Evolutionary conservation across 2,113 vertebrate genomes (phyloP), one percentile per base, ranked within the genome.

Genomic region (Paralichthys olivaceus): DNA sequence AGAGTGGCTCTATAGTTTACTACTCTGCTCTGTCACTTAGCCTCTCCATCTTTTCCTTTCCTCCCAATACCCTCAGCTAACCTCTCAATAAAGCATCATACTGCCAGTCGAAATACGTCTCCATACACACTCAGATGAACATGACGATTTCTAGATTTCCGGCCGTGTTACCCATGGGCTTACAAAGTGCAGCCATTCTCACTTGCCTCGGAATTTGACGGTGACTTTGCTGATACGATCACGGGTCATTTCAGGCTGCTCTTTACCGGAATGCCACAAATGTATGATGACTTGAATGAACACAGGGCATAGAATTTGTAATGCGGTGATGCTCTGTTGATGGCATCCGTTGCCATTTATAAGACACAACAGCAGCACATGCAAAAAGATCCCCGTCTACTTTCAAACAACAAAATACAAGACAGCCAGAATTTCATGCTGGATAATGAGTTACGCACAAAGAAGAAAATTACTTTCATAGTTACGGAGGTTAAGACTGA

Each of bases 11-110:
- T 51, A 83, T 70, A 81, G 74, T 71, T 84, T 78, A 68, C 72
- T 66, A 55, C 57, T 84, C 64, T 34, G 4, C 69, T 80, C 68
- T 75, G 69, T 84, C 82, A 85, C 78, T 89, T 86, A 85, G 77
- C 53, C 49, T 65, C 69, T 90, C 66, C 83, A 75, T 86, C 75
- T 72, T 45, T 26, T 45, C 49, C 74, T 60, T 32, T 64, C 43
- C 49, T 59, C 47, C 63, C 64, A 65, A 66, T 61, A 83, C n/a
- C 26, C 65, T 66, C 43, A 55, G 68, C 71, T 66, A 37, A 34
- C 58, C 81, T 66, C 74, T 84, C 75, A 63, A 74, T 85, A 85
- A 83, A 88, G 60, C 71, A 72, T 66, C 76, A 71, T 20, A 28
- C 53, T 0, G 4, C 43, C 2, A 7, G 70, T 69, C 69, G 72